Conservation (phyloP, 1,140 invertebrate genomes). For the Aphidius ervi region DNA sequence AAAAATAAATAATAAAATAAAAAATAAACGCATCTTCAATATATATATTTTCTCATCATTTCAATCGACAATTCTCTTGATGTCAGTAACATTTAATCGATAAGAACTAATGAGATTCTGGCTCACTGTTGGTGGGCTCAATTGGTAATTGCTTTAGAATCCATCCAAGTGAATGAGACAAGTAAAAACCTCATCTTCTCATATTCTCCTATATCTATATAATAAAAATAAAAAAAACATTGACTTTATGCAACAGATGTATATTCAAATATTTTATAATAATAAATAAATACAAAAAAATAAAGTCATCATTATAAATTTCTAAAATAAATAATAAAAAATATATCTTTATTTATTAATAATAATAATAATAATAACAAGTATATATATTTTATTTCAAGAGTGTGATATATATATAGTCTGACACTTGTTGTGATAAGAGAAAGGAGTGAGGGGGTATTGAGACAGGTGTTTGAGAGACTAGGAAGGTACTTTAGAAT, state of each 20-base stretch:
- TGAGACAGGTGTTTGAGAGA: constrained; percentile 8
- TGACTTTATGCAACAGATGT: too few species aligned
- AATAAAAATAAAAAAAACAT: background rate
- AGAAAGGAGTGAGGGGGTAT: background rate
- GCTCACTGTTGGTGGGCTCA: constrained; percentile 14
- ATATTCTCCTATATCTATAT: background rate
- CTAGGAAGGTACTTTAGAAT: constrained; percentile 16
- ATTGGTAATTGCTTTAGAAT: constrained; percentile 20
- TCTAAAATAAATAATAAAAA: too few species aligned
- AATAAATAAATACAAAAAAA: background rate
- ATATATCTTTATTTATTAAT: too few species aligned
- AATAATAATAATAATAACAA: too few species aligned
- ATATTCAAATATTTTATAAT: background rate
- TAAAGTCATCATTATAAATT: too few species aligned
- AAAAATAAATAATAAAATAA: background rate
- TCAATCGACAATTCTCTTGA: background rate
- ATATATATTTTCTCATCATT: too few species aligned
- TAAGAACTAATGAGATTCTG: constrained; percentile 22
- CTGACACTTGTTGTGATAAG: constrained; percentile 15
- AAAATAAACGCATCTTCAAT: too few species aligned
- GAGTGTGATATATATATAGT: too few species aligned
- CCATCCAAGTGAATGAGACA: constrained; percentile 10
- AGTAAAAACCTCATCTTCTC: background rate
- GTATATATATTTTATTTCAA: too few species aligned
- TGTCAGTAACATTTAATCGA: constrained; percentile 15